Evolutionary conservation across 2,113 vertebrate species (phyloP).

Genomic region (Hemiscyllium ocellatum): DNA sequence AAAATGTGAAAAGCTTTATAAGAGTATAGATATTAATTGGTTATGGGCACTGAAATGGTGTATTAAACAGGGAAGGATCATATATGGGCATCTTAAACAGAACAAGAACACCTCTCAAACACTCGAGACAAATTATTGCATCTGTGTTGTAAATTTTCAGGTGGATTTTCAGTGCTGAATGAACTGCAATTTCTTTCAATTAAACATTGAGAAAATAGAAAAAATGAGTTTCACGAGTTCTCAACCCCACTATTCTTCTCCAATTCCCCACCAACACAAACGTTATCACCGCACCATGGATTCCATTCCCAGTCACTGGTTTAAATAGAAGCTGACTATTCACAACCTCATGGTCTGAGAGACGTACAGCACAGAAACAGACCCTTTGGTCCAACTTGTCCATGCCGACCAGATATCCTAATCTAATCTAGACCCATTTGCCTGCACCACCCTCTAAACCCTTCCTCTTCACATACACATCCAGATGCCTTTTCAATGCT

Average conservation of each 20-base stretch:
- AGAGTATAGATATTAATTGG: neutral
- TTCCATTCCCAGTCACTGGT: neutral
- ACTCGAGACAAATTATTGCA: neutral
- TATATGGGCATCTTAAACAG: neutral
- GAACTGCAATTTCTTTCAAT: neutral
- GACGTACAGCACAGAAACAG: too few species aligned
- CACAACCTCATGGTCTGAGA: neutral
- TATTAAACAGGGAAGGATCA: neutral
- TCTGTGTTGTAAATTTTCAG: neutral
- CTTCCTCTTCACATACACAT: too few species aligned
- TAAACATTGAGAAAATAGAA: neutral
- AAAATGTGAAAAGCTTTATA: neutral
- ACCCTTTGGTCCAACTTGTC: too few species aligned
- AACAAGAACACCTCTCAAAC: neutral
- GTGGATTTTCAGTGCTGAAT: neutral
- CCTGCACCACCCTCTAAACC: too few species aligned
- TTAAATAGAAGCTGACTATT: neutral
- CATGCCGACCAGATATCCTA: too few species aligned
- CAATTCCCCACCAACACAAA: neutral
- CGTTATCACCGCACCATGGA: neutral
- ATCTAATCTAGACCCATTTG: too few species aligned
- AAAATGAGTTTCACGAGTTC: neutral
- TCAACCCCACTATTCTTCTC: too few species aligned
- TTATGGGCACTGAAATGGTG: neutral
- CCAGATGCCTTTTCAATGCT: too few species aligned